Percentiles rank a stretch among this genome's conserved stretches.
These are phyloP conservation scores for Paraescarpia echinospica DNA, from an alignment of 1,140 invertebrate species.

Conservation along the genomic window DNA sequence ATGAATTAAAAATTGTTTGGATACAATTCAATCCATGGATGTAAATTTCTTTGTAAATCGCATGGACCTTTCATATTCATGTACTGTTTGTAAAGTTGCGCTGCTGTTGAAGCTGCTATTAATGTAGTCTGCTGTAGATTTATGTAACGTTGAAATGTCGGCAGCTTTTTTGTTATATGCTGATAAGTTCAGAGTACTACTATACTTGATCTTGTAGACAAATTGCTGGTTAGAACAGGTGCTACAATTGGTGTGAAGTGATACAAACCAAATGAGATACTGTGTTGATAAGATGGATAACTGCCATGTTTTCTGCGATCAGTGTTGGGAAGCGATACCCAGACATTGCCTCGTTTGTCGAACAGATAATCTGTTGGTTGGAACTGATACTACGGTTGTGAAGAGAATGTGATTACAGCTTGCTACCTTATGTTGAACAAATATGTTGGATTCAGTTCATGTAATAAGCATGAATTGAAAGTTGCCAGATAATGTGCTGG, in stretches of 20 bases:
- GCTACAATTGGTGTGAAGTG: not conserved
- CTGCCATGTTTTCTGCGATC: not conserved
- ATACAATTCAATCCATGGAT: too few relatives aligned
- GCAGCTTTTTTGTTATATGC: not conserved
- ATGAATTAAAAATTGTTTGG: too few relatives aligned
- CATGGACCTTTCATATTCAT: not conserved
- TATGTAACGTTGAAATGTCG: not conserved
- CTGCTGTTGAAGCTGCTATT: not conserved
- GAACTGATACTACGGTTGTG: not conserved
- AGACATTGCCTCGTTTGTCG: not conserved
- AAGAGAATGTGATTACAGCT: not conserved
- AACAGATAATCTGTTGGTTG: not conserved
- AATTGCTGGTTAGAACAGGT: not conserved
- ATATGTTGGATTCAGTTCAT: not conserved
- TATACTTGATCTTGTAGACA: not conserved
- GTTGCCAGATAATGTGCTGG: not conserved
- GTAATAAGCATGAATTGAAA: not conserved
- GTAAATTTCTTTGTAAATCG: not conserved
- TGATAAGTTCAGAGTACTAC: not conserved
- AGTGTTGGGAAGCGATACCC: constrained; percentile 3
- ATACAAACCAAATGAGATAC: not conserved
- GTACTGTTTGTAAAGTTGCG: too few relatives aligned
- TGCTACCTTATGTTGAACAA: not conserved
- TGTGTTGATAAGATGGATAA: not conserved
- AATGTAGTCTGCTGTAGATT: not conserved